phyloP scores from a whole-genome alignment of 2,113 vertebrate species.

The Dromaius novaehollandiae region DNA sequence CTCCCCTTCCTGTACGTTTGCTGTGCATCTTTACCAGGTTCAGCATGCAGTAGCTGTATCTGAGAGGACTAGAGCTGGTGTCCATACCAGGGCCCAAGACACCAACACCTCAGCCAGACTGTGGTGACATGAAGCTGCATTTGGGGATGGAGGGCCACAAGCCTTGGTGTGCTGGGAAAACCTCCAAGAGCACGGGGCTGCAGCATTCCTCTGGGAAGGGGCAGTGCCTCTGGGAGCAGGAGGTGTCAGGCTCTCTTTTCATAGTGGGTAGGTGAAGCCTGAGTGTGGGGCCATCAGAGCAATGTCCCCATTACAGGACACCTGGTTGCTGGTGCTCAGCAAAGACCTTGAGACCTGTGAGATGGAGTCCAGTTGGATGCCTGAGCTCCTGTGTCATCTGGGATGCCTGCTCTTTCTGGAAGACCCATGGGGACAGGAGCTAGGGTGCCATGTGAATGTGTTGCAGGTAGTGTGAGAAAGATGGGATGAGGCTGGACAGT shows the following conservation, averaged over 20 bases:
- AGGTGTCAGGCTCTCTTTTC: too few relatives aligned
- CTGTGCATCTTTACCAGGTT: background rate
- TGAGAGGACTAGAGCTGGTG: background rate
- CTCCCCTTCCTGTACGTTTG: accelerated
- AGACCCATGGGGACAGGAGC: background rate
- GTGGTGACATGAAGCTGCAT: background rate
- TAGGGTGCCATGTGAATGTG: accelerated
- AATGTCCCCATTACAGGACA: too few relatives aligned
- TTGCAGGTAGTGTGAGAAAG: background rate
- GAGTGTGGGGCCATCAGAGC: too few relatives aligned
- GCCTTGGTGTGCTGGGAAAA: background rate
- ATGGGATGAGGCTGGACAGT: background rate
- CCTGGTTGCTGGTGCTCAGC: background rate
- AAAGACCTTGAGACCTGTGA: background rate
- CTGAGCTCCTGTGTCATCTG: background rate
- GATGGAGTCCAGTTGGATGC: accelerated
- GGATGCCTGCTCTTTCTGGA: background rate
- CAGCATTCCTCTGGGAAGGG: too few relatives aligned
- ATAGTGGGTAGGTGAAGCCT: too few relatives aligned
- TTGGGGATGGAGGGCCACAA: background rate
- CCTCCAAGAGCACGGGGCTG: too few relatives aligned
- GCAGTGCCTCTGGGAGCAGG: too few relatives aligned
- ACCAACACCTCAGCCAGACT: background rate
- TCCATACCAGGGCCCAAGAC: background rate
- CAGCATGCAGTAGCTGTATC: background rate